These are phyloP conservation scores for Diloba caeruleocephala DNA, from an alignment of 2,888 invertebrate species.

Conservation along the genomic window DNA sequence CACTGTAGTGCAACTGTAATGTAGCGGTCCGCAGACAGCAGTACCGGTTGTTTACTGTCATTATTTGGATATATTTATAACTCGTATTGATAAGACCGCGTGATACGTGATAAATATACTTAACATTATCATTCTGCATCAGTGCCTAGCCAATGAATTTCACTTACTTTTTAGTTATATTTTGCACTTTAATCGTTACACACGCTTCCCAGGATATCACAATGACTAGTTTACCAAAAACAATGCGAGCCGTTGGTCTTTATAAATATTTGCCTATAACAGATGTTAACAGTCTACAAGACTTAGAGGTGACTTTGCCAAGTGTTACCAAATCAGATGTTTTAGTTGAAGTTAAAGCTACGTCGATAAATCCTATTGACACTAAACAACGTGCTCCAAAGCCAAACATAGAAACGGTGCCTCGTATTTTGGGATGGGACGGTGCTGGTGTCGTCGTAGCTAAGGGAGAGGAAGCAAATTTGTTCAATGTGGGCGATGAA, in stretches of 20 bases:
- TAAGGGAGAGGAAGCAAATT: slow-evolving; percentile 67
- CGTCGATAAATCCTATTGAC: slow-evolving; percentile 80
- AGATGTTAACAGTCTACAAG: slow-evolving; percentile 74
- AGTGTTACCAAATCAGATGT: slow-evolving; percentile 68
- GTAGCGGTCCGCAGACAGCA: too few relatives aligned
- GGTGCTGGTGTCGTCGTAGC: slow-evolving; percentile 77
- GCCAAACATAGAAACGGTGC: slow-evolving; percentile 65
- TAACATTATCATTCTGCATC: not conserved
- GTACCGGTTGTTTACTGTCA: too few relatives aligned
- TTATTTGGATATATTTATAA: too few relatives aligned
- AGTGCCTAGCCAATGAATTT: slow-evolving; percentile 5
- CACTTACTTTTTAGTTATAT: slow-evolving; percentile 21
- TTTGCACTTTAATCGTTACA: slow-evolving; percentile 14
- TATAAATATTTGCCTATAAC: slow-evolving; percentile 81
- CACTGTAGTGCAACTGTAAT: too few relatives aligned
- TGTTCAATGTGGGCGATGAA: slow-evolving; percentile 76
- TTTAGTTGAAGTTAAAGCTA: slow-evolving; percentile 80
- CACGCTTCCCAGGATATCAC: slow-evolving; percentile 30
- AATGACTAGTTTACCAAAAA: slow-evolving; percentile 68
- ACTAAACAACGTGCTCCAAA: slow-evolving; percentile 79
- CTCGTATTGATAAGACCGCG: not conserved
- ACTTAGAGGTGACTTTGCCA: slow-evolving; percentile 76
- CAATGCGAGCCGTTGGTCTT: slow-evolving; percentile 81
- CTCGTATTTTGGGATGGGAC: slow-evolving; percentile 80
- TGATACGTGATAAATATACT: not conserved